Conservation (phyloP, 1,140 invertebrate species). For the Oscheius sp. region DNA sequence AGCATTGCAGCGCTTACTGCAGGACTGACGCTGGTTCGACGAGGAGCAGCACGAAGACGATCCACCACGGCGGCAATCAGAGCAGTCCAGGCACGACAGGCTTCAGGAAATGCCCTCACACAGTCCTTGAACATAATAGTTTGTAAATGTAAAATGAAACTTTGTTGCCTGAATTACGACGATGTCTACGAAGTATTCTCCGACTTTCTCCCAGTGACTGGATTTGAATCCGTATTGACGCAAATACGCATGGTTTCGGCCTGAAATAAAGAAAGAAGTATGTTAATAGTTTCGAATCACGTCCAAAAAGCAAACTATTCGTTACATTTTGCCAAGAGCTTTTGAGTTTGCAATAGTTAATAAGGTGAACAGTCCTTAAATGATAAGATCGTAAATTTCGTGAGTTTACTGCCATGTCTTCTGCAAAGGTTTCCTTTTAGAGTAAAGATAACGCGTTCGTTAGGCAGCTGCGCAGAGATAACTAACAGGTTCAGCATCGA, state of each 20-base stretch:
- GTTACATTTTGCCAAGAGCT: too few species aligned
- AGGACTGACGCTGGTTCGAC: slow-evolving; percentile 18
- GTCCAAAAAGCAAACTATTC: background rate
- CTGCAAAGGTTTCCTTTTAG: too few species aligned
- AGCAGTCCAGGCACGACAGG: slow-evolving; percentile 51
- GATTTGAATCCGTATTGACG: slow-evolving; percentile 48
- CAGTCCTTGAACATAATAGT: slow-evolving; percentile 40
- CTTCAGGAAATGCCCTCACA: slow-evolving; percentile 51
- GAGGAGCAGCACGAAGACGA: slow-evolving; percentile 48
- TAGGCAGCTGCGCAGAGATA: too few species aligned
- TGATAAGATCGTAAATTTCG: too few species aligned
- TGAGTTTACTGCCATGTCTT: too few species aligned
- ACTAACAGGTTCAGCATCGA: too few species aligned
- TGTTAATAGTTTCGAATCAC: background rate
- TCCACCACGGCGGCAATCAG: slow-evolving; percentile 53
- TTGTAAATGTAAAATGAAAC: background rate
- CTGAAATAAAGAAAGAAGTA: slow-evolving; percentile 32
- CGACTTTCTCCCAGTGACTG: slow-evolving; percentile 53
- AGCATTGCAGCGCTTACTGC: background rate
- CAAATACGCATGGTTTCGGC: slow-evolving; percentile 47
- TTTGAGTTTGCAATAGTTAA: too few species aligned
- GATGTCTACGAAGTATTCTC: slow-evolving; percentile 49
- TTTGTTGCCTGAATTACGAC: slow-evolving; percentile 47
- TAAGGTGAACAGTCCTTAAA: too few species aligned
- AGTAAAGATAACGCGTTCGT: too few species aligned